These are phyloP conservation scores for Cheilosia urbana DNA, from an alignment of 2,888 invertebrate genomes.

Conservation along the genomic window DNA sequence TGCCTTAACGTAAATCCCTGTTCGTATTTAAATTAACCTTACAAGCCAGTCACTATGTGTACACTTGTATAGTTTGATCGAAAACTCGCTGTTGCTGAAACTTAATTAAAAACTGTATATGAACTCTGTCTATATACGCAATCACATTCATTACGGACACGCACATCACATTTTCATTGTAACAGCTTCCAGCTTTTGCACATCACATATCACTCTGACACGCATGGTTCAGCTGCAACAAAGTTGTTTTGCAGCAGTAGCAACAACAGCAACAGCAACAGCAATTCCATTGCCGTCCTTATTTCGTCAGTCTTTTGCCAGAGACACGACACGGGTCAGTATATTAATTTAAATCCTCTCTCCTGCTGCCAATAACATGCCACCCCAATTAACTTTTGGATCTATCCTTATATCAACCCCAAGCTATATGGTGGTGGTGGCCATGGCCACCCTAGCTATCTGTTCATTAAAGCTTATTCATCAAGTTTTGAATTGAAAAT, in stretches of 20 bases:
- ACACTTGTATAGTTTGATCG: neutral
- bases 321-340: constrained; percentile 71
- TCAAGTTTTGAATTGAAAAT: constrained; percentile 76
- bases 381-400: constrained; percentile 73
- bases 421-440: constrained; percentile 13
- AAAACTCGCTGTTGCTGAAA: constrained; percentile 61
- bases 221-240: constrained; percentile 67
- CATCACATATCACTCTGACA: constrained; percentile 67
- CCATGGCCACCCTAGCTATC: constrained; percentile 31
- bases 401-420: constrained; percentile 40
- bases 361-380: constrained; percentile 71
- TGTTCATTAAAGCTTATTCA: constrained; percentile 76
- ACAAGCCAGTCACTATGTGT: neutral
- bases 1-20: neutral
- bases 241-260: constrained; percentile 40
- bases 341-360: constrained; percentile 74
- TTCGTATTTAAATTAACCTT: neutral
- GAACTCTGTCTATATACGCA: constrained; percentile 17
- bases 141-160: constrained; percentile 63
- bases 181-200: constrained; percentile 64
- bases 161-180: constrained; percentile 72
- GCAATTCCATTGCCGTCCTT: constrained; percentile 30
- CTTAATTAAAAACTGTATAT: constrained; percentile 72
- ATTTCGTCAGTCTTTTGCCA: constrained; percentile 50
- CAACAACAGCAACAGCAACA: constrained; percentile 13